A percentile compares a stretch with the other conserved stretches of the same genome.
Conservation (phyloP, 2,888 invertebrate species). For the Acleris cristana region DNA sequence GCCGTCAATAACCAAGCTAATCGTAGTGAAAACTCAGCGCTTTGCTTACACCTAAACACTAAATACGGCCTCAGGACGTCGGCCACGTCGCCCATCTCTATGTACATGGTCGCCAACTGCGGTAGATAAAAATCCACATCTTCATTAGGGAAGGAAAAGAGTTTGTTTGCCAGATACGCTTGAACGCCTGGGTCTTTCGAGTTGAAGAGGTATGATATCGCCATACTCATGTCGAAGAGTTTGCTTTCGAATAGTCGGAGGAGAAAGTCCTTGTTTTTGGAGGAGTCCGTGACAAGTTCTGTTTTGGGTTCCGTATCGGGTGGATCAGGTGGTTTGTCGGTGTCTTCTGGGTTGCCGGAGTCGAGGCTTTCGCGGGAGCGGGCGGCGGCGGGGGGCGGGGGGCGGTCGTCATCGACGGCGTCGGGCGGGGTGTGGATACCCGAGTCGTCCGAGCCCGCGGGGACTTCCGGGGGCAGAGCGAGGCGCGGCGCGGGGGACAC, state of each 20-base stretch:
- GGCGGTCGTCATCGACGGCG: constrained; percentile 80
- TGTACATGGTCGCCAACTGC: constrained; percentile 98
- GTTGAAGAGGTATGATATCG: constrained; percentile 98
- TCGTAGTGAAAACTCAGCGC: constrained; percentile 97
- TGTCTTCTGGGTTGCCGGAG: constrained; percentile 86
- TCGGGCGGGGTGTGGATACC: constrained; percentile 85
- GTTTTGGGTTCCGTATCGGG: constrained; percentile 65
- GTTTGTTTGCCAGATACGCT: constrained; percentile 98
- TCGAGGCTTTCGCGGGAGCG: constrained; percentile 90
- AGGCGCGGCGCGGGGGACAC: constrained; percentile 79
- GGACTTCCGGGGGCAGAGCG: constrained; percentile 75
- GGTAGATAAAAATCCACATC: constrained; percentile 99
- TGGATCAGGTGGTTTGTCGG: constrained; percentile 78
- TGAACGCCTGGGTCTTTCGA: constrained; percentile 99
- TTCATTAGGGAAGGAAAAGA: constrained; percentile 96
- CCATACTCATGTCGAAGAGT: constrained; percentile 98
- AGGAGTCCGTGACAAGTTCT: constrained; percentile 64
- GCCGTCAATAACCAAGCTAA: constrained; percentile 98
- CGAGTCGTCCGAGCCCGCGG: constrained; percentile 90
- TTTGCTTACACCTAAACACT: constrained; percentile 90
- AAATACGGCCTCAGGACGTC: constrained; percentile 86
- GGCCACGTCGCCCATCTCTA: constrained; percentile 98
- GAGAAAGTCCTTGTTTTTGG: constrained; percentile 87
- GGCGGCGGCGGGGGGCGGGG: constrained; percentile 74
- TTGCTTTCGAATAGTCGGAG: constrained; percentile 98